These are phyloP conservation scores for Aphis gossypii DNA, from an alignment of 1,140 invertebrate species.

Conservation along the genomic window DNA sequence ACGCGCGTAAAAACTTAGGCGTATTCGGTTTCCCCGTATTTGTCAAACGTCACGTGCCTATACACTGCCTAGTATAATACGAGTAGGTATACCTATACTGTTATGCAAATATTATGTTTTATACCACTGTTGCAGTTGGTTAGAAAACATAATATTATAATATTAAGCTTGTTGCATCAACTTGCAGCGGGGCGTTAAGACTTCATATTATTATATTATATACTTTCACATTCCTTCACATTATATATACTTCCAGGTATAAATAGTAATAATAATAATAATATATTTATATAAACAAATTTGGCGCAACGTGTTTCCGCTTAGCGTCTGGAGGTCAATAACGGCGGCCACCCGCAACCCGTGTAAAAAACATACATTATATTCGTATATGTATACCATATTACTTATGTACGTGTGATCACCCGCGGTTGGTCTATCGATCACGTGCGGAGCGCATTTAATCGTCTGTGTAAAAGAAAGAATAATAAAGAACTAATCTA, in stretches of 20 bases:
- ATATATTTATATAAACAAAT: background rate
- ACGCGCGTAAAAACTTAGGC: background rate
- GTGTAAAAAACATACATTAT: background rate
- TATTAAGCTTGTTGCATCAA: constrained; percentile 7
- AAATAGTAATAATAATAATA: constrained; percentile 14
- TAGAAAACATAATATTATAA: constrained; percentile 6
- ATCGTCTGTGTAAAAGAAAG: background rate
- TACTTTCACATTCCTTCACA: constrained; percentile 46
- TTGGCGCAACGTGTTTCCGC: background rate
- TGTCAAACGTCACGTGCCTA: background rate
- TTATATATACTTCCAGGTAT: constrained; percentile 21
- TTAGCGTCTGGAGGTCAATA: constrained; percentile 7
- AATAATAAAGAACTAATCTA: background rate
- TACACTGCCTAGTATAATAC: background rate
- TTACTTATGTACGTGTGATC: background rate
- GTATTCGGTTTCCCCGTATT: background rate
- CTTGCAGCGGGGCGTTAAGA: background rate
- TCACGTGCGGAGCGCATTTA: background rate
- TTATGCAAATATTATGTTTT: constrained; percentile 39
- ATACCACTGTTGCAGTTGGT: background rate
- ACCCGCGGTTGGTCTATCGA: background rate
- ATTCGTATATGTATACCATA: background rate
- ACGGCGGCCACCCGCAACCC: background rate
- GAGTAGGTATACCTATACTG: background rate
- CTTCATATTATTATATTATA: background rate